Base-by-base conservation (phyloP, 2,888 invertebrate genomes). In the Pharmacophagus antenor region DNA sequence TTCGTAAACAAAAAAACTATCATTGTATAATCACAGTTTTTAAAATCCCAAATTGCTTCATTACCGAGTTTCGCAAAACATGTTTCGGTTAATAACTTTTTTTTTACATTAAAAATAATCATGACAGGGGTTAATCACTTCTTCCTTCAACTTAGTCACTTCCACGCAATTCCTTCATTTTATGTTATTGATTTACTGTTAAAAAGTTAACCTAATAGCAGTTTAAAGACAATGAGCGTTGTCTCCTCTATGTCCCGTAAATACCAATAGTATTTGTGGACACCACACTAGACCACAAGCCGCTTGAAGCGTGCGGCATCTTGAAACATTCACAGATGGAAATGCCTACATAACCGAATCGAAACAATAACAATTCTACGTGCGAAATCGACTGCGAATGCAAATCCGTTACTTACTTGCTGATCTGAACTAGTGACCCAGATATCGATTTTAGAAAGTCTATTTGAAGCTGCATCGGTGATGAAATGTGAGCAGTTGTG, bases 341-440 rank as follows among this genome's bases (percentile, higher is more conserved):
- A 82, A 82, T 78, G 71, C 75, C 78, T 77, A 71, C 66, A 70
- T 67, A 80, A 74, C 71, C 66, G 66, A 75, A 74, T 70, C 71
- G 75, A 80, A 86, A 84, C 80, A 80, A 83, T 79, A 74, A 75
- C 71, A 74, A 65, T 65, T 67, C 73, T 74, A 77, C 84, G 79
- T 80, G 83, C 80, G 72, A 76, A 82, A 82, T 81, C 73, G 73
- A 81, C 80, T 74, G 77, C 73, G 76, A 82, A 82, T 82, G 76
- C 77, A 72, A 81, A 79, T 82, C 82, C 77, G 82, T 80, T 82
- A 82, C 71, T 73, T 74, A 72, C 67, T 62, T 53, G 62, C 42
- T 63, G 63, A 67, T 67, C 62, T 69, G 68, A 63, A 67, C 71
- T 63, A 67, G 63, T 70, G 71, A 62, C 61, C 70, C 62, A 71